Evolutionary conservation across 2,797 vertebrate species (phyloP).

Genomic region (Urophycis tenuis): DNA sequence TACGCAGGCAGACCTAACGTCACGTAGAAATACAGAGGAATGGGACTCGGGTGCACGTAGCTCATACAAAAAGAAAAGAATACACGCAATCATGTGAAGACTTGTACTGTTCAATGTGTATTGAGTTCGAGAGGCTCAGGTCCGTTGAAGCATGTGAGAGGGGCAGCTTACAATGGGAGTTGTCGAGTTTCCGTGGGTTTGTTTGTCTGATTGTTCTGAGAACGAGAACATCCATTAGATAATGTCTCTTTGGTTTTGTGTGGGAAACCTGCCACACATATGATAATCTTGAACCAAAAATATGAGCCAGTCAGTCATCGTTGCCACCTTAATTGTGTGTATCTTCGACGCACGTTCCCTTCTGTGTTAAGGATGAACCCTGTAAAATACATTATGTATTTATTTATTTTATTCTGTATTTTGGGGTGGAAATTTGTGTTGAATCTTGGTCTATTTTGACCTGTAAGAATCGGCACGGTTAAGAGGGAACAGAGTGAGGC

Average conservation of each 20-base stretch:
- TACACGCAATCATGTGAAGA: neutral
- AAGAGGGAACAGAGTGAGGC: neutral
- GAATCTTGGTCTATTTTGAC: too few species aligned
- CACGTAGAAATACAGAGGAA: neutral
- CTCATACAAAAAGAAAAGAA: neutral
- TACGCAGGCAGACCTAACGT: slow-evolving; percentile 39
- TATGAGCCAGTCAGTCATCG: neutral
- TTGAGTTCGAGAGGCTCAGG: neutral
- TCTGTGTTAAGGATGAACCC: neutral
- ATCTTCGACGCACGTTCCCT: neutral
- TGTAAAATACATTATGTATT: neutral
- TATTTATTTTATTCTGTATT: neutral
- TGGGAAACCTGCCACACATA: neutral
- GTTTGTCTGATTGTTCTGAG: too few species aligned
- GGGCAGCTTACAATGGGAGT: too few species aligned
- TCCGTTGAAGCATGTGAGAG: neutral
- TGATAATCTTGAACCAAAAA: neutral
- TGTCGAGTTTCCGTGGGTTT: too few species aligned
- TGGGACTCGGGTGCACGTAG: neutral
- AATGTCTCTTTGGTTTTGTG: neutral
- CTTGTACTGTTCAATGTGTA: neutral
- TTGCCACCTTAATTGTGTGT: neutral
- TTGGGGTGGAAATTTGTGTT: neutral
- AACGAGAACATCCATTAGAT: too few species aligned
- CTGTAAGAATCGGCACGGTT: too few species aligned